Conservation (phyloP, 1,140 invertebrate genomes). For the Psilanteris sp. region DNA sequence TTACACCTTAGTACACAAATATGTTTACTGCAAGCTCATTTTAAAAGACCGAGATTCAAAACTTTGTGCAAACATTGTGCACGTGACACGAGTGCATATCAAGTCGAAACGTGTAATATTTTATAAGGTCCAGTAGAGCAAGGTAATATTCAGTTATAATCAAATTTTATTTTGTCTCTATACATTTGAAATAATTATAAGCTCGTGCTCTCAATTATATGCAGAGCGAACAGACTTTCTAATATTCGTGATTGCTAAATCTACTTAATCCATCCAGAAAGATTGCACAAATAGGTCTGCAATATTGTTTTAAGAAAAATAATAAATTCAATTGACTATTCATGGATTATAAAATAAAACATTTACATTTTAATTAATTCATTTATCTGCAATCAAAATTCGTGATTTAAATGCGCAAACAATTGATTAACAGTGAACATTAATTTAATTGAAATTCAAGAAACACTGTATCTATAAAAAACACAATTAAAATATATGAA, state of each 20-base stretch:
- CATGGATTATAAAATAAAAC: too few relatives aligned
- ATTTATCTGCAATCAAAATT: neutral
- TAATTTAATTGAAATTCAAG: conserved; percentile 36
- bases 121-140: conserved; percentile 11
- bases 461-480: too few relatives aligned
- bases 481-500: conserved; percentile 39
- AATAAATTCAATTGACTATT: too few relatives aligned
- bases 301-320: too few relatives aligned
- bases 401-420: neutral
- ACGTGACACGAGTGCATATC: conserved; percentile 33
- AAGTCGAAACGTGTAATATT: conserved; percentile 18
- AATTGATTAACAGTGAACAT: conserved; percentile 14
- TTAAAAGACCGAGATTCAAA: conserved; percentile 17
- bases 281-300: too few relatives aligned
- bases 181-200: too few relatives aligned
- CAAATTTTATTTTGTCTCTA: too few relatives aligned
- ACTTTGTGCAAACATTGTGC: conserved; percentile 11
- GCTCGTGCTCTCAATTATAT: too few relatives aligned
- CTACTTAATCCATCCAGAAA: too few relatives aligned
- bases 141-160: conserved; percentile 31
- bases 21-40: conserved; percentile 31
- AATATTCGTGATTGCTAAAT: too few relatives aligned
- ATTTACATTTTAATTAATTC: too few relatives aligned
- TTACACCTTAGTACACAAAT: conserved; percentile 30
- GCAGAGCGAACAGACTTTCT: too few relatives aligned